Conservation (phyloP, 2,113 vertebrate genomes). For the Meles meles region DNA sequence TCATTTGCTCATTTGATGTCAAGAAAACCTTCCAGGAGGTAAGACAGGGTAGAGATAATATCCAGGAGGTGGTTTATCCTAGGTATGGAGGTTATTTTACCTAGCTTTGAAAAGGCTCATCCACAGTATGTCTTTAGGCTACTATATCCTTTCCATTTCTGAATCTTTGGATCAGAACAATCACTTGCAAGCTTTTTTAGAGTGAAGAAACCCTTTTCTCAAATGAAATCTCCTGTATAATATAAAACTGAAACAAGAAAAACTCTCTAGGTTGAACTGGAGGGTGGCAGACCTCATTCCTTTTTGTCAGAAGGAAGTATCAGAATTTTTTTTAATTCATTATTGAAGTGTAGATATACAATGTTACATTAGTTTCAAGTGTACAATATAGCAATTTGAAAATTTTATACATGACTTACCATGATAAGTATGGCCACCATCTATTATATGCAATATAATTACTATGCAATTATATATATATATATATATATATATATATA, state of each 20-base stretch:
- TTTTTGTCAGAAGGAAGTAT: background rate
- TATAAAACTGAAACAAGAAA: background rate
- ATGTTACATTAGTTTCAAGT: background rate
- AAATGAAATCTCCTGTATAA: background rate
- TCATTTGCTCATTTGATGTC: background rate
- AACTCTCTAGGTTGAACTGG: background rate
- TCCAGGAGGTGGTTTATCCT: background rate
- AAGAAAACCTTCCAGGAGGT: background rate
- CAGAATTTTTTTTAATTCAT: background rate
- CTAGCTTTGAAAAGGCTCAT: background rate
- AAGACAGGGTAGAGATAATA: background rate
- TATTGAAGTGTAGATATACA: background rate
- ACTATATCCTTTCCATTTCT: background rate
- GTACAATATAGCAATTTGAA: background rate
- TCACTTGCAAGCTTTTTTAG: background rate
- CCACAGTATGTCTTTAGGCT: background rate
- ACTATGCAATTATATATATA: background rate
- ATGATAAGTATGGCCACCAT: background rate
- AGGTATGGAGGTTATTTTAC: background rate
- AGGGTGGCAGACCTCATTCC: background rate
- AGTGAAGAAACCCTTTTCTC: background rate
- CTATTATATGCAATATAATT: background rate
- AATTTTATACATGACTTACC: background rate
- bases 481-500: background rate
- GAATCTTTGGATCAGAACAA: background rate